Conservation (phyloP, 2,888 invertebrate species). For the Calameuta filiformis region DNA sequence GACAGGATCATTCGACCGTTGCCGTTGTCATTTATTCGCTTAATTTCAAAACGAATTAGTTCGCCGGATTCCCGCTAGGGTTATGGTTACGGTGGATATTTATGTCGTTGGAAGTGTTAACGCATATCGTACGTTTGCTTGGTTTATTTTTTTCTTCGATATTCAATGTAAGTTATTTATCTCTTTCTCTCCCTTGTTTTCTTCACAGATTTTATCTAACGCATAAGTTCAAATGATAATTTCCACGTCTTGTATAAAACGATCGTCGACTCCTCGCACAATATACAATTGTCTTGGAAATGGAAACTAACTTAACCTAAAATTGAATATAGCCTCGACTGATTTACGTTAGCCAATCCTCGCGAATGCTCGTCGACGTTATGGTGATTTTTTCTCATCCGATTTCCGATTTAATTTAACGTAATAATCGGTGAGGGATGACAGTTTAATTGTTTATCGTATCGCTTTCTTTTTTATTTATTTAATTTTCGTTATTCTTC, state of each 20-base stretch:
- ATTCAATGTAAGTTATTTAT: slow-evolving; percentile 10
- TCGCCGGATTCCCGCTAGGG: background rate
- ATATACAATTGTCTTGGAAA: background rate
- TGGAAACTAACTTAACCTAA: background rate
- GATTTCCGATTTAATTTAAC: background rate
- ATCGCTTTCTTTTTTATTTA: background rate
- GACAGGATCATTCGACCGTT: background rate
- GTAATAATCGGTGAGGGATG: background rate
- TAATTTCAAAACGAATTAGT: background rate
- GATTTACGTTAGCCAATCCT: background rate
- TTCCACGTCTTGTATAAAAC: background rate
- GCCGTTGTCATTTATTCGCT: background rate
- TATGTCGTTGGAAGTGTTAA: background rate
- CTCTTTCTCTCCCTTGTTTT: slow-evolving; percentile 10
- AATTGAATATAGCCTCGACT: background rate
- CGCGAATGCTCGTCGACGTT: background rate
- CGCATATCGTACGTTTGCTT: slow-evolving; percentile 4
- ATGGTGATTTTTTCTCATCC: background rate
- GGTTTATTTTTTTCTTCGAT: slow-evolving; percentile 1
- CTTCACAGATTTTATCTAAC: background rate
- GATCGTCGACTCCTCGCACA: background rate
- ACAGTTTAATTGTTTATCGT: background rate
- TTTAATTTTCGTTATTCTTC: background rate
- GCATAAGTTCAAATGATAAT: background rate
- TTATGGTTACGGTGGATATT: background rate